Conservation (phyloP, 2,888 invertebrate species). For the Blastobasis adustella region DNA sequence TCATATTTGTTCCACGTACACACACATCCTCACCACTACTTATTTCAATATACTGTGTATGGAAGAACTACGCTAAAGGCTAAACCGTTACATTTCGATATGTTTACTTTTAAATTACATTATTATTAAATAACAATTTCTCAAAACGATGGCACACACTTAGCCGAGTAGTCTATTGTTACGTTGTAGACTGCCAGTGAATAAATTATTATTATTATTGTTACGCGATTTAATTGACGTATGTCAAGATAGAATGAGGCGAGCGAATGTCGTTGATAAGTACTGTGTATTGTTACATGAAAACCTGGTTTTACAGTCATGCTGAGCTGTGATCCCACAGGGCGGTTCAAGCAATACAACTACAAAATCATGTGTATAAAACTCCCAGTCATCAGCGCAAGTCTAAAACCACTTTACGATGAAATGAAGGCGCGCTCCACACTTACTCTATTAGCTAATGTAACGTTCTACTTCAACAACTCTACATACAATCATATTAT, state of each 20-base stretch:
- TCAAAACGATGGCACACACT: conserved; percentile 61
- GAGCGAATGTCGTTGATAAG: neutral
- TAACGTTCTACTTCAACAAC: conserved; percentile 61
- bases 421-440: conserved; percentile 1
- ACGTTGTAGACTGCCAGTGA: conserved; percentile 33
- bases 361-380: too few species aligned
- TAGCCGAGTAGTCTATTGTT: conserved; percentile 35
- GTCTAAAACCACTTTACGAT: conserved; percentile 12
- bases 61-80: conserved; percentile 73
- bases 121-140: conserved; percentile 53
- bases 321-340: too few species aligned
- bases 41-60: conserved; percentile 43
- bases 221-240: neutral
- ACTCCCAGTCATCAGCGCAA: neutral
- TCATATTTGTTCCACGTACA: conserved; percentile 31
- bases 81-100: conserved; percentile 69
- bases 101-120: conserved; percentile 61
- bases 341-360: too few species aligned
- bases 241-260: neutral
- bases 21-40: conserved; percentile 43
- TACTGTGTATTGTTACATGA: neutral
- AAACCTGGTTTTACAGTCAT: neutral
- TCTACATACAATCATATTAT: conserved; percentile 37
- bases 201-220: neutral
- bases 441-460: conserved; percentile 48